A percentile compares a stretch with the other conserved stretches of the same genome.
These are phyloP conservation scores for Drosophila azteca DNA, from an alignment of 1,140 invertebrate genomes.

Conservation along the genomic window DNA sequence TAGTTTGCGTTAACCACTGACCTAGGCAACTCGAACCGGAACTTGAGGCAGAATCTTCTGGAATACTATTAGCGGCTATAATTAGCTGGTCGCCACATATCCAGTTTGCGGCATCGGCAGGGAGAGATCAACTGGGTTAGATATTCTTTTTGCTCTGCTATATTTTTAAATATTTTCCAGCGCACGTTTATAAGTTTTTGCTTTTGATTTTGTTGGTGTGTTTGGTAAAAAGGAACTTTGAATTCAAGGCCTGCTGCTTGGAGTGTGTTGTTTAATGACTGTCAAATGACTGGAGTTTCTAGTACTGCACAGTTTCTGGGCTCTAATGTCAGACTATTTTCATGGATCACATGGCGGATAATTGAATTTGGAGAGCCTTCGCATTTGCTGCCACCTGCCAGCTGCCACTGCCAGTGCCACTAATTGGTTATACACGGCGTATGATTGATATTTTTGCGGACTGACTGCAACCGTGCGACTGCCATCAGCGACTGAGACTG, in stretches of 20 bases:
- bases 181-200: not conserved
- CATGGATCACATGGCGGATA: constrained; percentile 44
- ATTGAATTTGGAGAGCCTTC: constrained; percentile 39
- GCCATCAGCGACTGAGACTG: constrained; percentile 34
- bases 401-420: constrained; percentile 1
- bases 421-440: constrained; percentile 48
- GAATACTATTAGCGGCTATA: constrained; percentile 35
- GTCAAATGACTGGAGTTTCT: constrained; percentile 26
- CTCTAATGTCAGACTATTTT: constrained; percentile 24
- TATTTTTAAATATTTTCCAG: not conserved
- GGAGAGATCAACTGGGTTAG: not conserved
- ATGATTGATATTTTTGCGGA: constrained; percentile 51
- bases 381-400: constrained; percentile 34
- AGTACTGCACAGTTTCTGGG: not conserved
- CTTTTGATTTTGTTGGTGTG: not conserved
- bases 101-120: constrained; percentile 12
- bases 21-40: constrained; percentile 52
- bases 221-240: constrained; percentile 9
- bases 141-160: too few species aligned
- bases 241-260: constrained; percentile 38
- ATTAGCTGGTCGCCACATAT: constrained; percentile 31
- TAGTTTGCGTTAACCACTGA: constrained; percentile 43
- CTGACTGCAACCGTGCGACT: constrained; percentile 40
- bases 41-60: constrained; percentile 41
- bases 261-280: constrained; percentile 23